phyloP scores from a whole-genome alignment of 2,888 invertebrate genomes.

The Trisateles emortualis region DNA sequence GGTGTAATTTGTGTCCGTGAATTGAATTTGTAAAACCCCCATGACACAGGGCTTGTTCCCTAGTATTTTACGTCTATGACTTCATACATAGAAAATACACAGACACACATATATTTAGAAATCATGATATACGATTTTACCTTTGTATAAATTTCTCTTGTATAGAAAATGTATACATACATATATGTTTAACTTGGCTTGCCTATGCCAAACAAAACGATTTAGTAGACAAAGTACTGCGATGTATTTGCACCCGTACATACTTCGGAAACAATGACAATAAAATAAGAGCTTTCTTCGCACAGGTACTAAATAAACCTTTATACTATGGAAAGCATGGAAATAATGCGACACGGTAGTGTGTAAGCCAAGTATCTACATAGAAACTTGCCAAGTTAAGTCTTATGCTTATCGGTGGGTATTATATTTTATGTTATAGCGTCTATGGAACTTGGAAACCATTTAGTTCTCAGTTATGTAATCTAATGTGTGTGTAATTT shows the following conservation, averaged over 20 bases:
- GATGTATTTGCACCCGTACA: slow-evolving; percentile 5
- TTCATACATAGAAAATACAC: no score
- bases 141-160: neutral
- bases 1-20: no score
- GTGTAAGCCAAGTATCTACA: neutral
- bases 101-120: neutral
- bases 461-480: no score
- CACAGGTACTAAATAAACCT: slow-evolving; percentile 16
- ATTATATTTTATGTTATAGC: no score
- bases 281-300: slow-evolving; percentile 6
- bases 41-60: no score
- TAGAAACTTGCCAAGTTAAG: no score
- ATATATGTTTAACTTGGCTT: neutral
- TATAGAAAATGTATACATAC: neutral
- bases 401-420: no score
- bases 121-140: neutral
- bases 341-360: neutral
- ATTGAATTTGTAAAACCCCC: no score
- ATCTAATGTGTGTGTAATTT: no score
- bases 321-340: slow-evolving; percentile 1
- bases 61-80: no score
- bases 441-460: no score
- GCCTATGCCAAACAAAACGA: neutral
- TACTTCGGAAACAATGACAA: slow-evolving; percentile 7
- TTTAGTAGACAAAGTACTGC: slow-evolving; percentile 1